Conservation (phyloP, 2,797 vertebrate genomes). For the Microctenopoma lineatum region DNA sequence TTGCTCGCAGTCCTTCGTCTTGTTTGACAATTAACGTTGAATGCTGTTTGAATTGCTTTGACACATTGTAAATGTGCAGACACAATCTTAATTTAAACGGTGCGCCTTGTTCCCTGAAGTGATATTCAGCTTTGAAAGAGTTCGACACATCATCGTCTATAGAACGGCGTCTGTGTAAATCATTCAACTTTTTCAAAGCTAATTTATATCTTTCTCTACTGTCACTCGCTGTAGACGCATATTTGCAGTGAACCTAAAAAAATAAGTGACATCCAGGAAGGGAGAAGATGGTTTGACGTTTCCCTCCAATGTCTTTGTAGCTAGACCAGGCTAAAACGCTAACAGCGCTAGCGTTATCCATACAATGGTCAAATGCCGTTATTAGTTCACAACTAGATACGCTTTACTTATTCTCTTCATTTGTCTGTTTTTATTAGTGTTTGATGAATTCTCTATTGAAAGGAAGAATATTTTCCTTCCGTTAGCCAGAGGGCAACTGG, state of each 20-base stretch:
- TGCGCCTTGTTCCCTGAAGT: slow-evolving; percentile 5
- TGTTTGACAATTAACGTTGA: slow-evolving; percentile 21
- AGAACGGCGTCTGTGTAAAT: slow-evolving; percentile 7
- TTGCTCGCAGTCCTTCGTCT: slow-evolving; percentile 33
- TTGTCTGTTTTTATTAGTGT: too few relatives aligned
- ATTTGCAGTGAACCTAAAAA: too few relatives aligned
- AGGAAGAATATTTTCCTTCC: too few relatives aligned
- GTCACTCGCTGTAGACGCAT: too few relatives aligned
- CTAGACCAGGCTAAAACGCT: too few relatives aligned
- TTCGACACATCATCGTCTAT: not conserved
- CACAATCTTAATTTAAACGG: slow-evolving; percentile 14
- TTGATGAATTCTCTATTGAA: too few relatives aligned
- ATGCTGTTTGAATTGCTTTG: slow-evolving; percentile 29
- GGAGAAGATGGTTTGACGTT: not conserved
- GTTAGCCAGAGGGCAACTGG: too few relatives aligned
- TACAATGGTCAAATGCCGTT: too few relatives aligned
- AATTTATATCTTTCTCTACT: not conserved
- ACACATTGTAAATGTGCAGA: slow-evolving; percentile 29
- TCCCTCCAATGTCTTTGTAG: too few relatives aligned
- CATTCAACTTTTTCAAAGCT: not conserved
- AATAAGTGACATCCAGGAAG: not conserved
- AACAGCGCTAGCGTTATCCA: too few relatives aligned
- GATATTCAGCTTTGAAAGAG: slow-evolving; percentile 6
- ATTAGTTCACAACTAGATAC: too few relatives aligned
- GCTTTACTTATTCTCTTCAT: too few relatives aligned